These are phyloP conservation scores for Druon quercuslanigerum DNA, from an alignment of 1,140 invertebrate genomes.

Conservation along the genomic window DNA sequence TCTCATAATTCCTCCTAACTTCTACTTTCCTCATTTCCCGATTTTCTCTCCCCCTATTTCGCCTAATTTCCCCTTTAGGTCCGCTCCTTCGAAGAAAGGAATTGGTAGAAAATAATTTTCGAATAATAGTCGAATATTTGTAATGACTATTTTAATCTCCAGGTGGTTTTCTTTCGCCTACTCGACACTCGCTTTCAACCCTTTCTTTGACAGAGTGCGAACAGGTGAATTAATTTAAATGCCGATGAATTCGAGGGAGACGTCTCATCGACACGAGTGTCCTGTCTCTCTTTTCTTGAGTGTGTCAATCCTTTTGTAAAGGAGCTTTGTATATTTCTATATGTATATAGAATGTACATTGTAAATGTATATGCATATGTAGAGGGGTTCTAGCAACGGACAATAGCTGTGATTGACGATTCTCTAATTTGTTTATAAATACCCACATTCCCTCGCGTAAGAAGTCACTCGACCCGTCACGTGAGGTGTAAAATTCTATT, in stretches of 20 bases:
- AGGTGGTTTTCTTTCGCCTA: not conserved
- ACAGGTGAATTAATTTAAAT: slow-evolving; percentile 60
- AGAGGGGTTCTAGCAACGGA: slow-evolving; percentile 21
- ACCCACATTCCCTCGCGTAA: slow-evolving; percentile 11
- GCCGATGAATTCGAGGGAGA: slow-evolving; percentile 54
- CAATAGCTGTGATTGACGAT: slow-evolving; percentile 45
- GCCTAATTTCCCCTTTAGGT: too few relatives aligned
- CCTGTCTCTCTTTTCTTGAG: slow-evolving; percentile 48
- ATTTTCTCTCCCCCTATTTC: too few relatives aligned
- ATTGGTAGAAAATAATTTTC: too few relatives aligned
- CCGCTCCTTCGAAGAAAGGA: too few relatives aligned
- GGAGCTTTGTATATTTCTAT: slow-evolving; percentile 39
- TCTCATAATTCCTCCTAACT: too few relatives aligned
- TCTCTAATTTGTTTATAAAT: slow-evolving; percentile 48
- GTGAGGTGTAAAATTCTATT: slow-evolving; percentile 42
- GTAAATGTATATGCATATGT: too few relatives aligned
- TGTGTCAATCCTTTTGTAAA: slow-evolving; percentile 50
- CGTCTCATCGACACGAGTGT: slow-evolving; percentile 54
- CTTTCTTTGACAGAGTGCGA: slow-evolving; percentile 25
- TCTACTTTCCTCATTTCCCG: too few relatives aligned
- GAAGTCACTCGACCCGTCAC: slow-evolving; percentile 34
- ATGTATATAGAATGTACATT: slow-evolving; percentile 12
- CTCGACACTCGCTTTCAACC: slow-evolving; percentile 40
- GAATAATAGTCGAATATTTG: slow-evolving; percentile 6
- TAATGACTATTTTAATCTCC: not conserved